Evolutionary conservation across 2,113 vertebrate species (phyloP).

Genomic region (Lampris incognitus): DNA sequence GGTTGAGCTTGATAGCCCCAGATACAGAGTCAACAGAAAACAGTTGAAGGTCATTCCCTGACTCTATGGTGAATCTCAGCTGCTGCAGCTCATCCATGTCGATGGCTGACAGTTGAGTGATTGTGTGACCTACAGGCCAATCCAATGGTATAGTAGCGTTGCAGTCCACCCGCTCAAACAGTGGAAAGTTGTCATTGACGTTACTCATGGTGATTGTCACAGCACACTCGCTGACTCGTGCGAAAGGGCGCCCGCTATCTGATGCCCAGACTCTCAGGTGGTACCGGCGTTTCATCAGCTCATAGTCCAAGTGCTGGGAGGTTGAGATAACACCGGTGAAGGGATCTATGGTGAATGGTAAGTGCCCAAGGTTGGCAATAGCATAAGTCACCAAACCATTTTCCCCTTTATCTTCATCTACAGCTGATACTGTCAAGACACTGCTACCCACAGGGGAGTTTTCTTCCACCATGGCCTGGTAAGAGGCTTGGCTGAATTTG

Average conservation of each 20-base stretch:
- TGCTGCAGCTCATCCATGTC: constrained; percentile 94
- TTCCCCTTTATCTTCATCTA: constrained; percentile 87
- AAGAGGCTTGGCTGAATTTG: constrained; percentile 84
- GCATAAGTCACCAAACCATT: constrained; percentile 90
- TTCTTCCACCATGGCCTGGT: constrained; percentile 87
- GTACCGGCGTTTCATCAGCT: constrained; percentile 92
- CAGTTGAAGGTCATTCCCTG: constrained; percentile 89
- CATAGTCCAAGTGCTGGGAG: constrained; percentile 90
- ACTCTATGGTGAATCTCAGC: constrained; percentile 87
- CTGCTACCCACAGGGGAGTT: constrained; percentile 89
- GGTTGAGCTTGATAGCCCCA: constrained; percentile 85
- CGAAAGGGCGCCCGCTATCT: constrained; percentile 93
- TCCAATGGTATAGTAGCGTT: constrained; percentile 86
- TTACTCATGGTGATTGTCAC: constrained; percentile 92
- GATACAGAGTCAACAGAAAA: constrained; percentile 87
- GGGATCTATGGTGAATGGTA: constrained; percentile 91
- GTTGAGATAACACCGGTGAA: constrained; percentile 90
- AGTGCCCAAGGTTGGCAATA: constrained; percentile 80
- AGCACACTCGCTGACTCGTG: constrained; percentile 87
- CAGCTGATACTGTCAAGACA: constrained; percentile 86
- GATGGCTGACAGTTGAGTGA: constrained; percentile 88
- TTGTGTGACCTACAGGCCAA: constrained; percentile 78
- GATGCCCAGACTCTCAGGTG: constrained; percentile 91
- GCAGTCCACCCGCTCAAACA: constrained; percentile 93
- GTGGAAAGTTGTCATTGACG: constrained; percentile 91